Conservation (phyloP, 2,797 vertebrate species). For the Hydrophis major region DNA sequence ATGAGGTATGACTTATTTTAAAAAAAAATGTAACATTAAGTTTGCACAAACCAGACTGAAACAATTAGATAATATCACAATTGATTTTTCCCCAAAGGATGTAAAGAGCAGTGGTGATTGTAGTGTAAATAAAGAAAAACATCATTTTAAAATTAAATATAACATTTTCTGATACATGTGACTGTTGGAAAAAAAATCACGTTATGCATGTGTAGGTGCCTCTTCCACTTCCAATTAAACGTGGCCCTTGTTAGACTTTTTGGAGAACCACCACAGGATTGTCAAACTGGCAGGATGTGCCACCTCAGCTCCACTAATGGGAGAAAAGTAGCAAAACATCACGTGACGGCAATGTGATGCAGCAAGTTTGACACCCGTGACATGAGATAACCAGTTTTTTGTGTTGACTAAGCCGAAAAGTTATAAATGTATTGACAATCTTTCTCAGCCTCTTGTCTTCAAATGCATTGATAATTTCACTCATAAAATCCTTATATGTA, state of each 20-base stretch:
- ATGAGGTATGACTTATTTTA: background rate
- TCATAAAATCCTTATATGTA: background rate
- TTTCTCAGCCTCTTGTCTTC: background rate
- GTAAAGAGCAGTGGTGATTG: background rate
- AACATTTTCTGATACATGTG: background rate
- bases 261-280: background rate
- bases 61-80: background rate
- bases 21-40: background rate
- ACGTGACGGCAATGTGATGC: background rate
- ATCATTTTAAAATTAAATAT: background rate
- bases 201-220: background rate
- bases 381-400: background rate
- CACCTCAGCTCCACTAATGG: background rate
- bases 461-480: background rate
- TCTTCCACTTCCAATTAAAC: background rate
- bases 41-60: background rate
- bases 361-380: too few relatives aligned
- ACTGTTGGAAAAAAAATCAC: background rate
- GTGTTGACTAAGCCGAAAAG: background rate
- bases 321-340: background rate
- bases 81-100: background rate
- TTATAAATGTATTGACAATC: background rate
- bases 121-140: background rate
- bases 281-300: background rate
- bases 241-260: background rate